These are phyloP conservation scores for Mesitornis unicolor DNA, from an alignment of 2,113 vertebrate species.

Conservation along the genomic window DNA sequence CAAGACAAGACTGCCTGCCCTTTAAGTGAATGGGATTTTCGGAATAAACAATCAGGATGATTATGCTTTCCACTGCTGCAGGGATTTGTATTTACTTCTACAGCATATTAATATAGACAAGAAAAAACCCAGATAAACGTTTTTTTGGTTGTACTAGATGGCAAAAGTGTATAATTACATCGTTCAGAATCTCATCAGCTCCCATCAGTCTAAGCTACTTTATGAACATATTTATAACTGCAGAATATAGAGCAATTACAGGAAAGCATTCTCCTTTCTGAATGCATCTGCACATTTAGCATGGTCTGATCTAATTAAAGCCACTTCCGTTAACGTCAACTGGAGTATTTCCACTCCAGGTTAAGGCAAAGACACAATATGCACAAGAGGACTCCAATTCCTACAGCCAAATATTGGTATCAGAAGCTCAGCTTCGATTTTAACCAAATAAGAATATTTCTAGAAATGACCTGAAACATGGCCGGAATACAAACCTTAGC, in stretches of 20 bases:
- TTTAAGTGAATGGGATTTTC: constrained; percentile 36
- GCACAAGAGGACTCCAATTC: neutral
- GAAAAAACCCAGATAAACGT: neutral
- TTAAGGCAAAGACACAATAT: neutral
- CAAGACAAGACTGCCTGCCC: constrained; percentile 4
- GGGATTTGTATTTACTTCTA: constrained; percentile 60
- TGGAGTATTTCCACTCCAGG: neutral
- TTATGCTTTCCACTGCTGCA: constrained; percentile 29
- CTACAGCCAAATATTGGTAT: neutral
- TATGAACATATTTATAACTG: constrained; percentile 46
- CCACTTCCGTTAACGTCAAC: neutral
- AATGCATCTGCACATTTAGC: constrained; percentile 29
- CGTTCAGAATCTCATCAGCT: constrained; percentile 15
- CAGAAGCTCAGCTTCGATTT: neutral
- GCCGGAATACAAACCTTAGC: neutral
- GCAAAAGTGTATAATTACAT: constrained; percentile 43
- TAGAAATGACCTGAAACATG: neutral
- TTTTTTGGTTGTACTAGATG: constrained; percentile 26
- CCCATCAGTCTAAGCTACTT: constrained; percentile 32
- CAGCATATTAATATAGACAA: constrained; percentile 49
- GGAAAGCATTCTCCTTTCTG: constrained; percentile 26
- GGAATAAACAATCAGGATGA: constrained; percentile 37
- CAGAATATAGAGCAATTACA: neutral
- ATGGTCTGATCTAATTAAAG: constrained; percentile 37
- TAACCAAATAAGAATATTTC: neutral